Percentiles rank a stretch among this genome's conserved stretches.
Conservation (phyloP, 2,888 invertebrate genomes). For the Tortricodes alternella region DNA sequence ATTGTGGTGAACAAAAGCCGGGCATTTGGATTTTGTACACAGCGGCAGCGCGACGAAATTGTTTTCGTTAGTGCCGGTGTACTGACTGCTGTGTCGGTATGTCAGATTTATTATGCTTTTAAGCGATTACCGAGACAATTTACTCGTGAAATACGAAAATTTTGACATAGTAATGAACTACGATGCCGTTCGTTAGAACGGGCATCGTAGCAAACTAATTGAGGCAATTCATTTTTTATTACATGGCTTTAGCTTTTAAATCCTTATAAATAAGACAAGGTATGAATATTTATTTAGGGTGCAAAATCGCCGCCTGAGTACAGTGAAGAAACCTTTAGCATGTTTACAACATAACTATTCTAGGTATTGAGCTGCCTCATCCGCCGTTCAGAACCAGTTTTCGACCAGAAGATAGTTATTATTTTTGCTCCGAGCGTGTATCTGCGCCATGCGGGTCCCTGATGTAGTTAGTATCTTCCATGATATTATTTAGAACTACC, state of each 20-base stretch:
- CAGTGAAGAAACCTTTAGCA: conserved; percentile 61
- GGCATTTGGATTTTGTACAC: conserved; percentile 43
- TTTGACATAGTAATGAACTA: no score
- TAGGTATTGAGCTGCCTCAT: conserved; percentile 54
- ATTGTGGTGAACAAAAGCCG: conserved; percentile 37
- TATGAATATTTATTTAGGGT: no score
- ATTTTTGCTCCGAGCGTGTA: conserved; percentile 54
- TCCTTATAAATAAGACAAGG: no score
- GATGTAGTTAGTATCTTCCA: not conserved
- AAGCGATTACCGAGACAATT: no score
- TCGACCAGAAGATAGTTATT: conserved; percentile 73
- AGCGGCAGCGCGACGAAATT: conserved; percentile 48
- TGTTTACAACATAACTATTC: conserved; percentile 47
- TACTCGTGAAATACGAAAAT: no score
- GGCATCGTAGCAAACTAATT: no score
- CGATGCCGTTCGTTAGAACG: no score
- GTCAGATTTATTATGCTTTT: conserved; percentile 56
- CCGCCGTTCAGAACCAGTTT: conserved; percentile 68
- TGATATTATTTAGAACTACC: conserved; percentile 39
- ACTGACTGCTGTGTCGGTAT: conserved; percentile 74
- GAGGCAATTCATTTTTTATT: no score
- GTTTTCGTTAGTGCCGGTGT: conserved; percentile 64
- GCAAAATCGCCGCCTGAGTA: no score
- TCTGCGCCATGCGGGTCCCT: conserved; percentile 4
- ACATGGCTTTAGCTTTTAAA: no score